Evolutionary conservation across 2,113 vertebrate species (phyloP), one percentile per base, ranked within the genome.

Genomic region (Phasianus colchicus): DNA sequence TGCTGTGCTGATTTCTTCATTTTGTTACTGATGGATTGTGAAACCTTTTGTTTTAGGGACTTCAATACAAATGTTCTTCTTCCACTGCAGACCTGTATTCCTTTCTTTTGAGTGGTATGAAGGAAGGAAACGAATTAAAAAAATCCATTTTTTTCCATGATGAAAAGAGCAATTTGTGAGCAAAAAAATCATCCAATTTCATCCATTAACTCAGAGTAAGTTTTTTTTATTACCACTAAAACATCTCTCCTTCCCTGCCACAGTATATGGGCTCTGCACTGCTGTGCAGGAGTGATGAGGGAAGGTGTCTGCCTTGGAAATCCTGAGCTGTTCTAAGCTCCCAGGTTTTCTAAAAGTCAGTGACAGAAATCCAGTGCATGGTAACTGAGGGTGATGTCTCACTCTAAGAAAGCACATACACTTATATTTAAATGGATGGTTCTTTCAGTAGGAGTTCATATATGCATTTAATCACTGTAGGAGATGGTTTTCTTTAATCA

Each of bases 311-410:
- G 32, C 55, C 58, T 43, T 3, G 30, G 32, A 79, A 4, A 0
- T 77, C 71, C 24, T 52, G 81, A 72, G 50, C 42, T 58, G 81
- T 88, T 82, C 82, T 65, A 66, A 83, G 70, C 71, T 91, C 79
- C 85, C 74, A 60, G 12, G 6, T 93, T 72, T 90, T 58, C 70
- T 61, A 84, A 93, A 65, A 60, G 3, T 13, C 0, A 3, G 36
- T 86, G 84, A 22, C 42, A 45, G 73, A 52, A 7, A 25, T 65
- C 70, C 70, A 38, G n/a, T 45, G 52, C 58, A 6, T 6, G 64
- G 4, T 18, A 92, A 43, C 16, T 71, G 21, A 67, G 84, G 43
- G 84, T 90, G 83, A 60, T 16, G 52, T 22, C 52, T 73, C 38
- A n/a, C 29, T 57, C 42, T 24, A 11, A 24, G 27, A 54, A 92